Evolutionary conservation across 2,888 invertebrate genomes (phyloP).

Genomic region (Andrena dorsata): DNA sequence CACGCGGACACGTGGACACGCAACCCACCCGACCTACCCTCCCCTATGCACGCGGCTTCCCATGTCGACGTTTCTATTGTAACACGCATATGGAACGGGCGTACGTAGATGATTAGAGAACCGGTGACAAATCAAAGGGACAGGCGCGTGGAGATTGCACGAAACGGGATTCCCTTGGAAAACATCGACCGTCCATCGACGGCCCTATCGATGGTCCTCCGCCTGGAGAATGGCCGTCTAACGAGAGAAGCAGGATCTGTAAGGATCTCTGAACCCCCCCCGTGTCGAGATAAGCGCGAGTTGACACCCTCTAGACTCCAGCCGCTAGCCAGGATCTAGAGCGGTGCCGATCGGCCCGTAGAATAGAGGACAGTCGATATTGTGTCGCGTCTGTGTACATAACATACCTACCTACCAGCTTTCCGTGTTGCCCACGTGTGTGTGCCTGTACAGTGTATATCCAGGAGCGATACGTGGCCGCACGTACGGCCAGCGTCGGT

Average conservation of each 20-base stretch:
- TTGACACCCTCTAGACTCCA: constrained; percentile 28
- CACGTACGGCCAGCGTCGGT: constrained; percentile 49
- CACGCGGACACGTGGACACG: constrained; percentile 4
- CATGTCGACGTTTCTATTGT: constrained; percentile 36
- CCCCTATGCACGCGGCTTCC: constrained; percentile 7
- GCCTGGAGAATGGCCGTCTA: background rate
- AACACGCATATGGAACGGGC: background rate
- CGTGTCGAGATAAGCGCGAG: constrained; percentile 46
- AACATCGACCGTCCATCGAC: background rate
- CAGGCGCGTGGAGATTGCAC: background rate
- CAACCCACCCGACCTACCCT: background rate
- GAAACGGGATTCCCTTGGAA: background rate
- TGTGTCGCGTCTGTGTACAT: constrained; percentile 44
- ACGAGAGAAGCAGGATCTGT: background rate
- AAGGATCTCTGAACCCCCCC: background rate
- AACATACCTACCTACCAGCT: constrained; percentile 10
- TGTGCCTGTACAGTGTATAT: constrained; percentile 29
- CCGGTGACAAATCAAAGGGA: background rate
- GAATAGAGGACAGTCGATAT: constrained; percentile 47
- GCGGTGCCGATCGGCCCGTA: constrained; percentile 3
- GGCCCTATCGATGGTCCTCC: background rate
- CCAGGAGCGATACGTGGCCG: constrained; percentile 26
- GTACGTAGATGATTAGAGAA: constrained; percentile 22
- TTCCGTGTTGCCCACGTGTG: constrained; percentile 21
- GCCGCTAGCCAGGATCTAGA: background rate